Base-by-base conservation (phyloP, 2,797 vertebrate genomes). In the Garrulus glandarius region DNA sequence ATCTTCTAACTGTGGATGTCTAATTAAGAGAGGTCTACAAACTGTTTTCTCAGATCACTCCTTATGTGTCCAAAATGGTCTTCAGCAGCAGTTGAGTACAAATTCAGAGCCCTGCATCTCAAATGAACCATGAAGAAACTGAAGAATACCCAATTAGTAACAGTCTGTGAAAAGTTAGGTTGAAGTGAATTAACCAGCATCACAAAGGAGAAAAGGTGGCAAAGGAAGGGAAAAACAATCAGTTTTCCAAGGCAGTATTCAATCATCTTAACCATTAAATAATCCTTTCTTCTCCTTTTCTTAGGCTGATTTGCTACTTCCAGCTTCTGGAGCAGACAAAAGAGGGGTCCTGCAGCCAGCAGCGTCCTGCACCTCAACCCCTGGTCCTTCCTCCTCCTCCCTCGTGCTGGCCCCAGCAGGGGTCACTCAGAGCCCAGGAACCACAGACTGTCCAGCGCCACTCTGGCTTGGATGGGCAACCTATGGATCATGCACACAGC, bases 81-180 rank as follows among this genome's bases (percentile, higher is more conserved):
- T 90, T 95, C 85, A 47, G 93, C 11, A 88, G 93, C 93, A 78
- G 94, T 92, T 86, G 92, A 96, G 94, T 50, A 92, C 89, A 95
- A 94, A 95, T 92, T 92, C 96, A 95, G 92, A 84, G 46, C 79
- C 87, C 93, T 81, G 93, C 93, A 90, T 93, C 94, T 88, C 92
- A 95, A 96, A 94, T 92, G 94, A 96, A 95, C 95, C 96, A 95
- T 96, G 93, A 90, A 95, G 94, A 93, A 93, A 96, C 30, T 84
- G 94, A 96, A 96, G 95, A 97, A 97, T 94, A 84, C 90, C 95
- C 94, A 97, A 96, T 97, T 96, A 96, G 96, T 95, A 97, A 95
- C 96, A 96, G 95, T 95, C 93, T 95, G 96, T 95, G 95, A 93
- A 90, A 97, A 97, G 96, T 97, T 95, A 95, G 83, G 94, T 95